Base-by-base conservation (phyloP, 2,888 invertebrate genomes). In the Panopea generosa region DNA sequence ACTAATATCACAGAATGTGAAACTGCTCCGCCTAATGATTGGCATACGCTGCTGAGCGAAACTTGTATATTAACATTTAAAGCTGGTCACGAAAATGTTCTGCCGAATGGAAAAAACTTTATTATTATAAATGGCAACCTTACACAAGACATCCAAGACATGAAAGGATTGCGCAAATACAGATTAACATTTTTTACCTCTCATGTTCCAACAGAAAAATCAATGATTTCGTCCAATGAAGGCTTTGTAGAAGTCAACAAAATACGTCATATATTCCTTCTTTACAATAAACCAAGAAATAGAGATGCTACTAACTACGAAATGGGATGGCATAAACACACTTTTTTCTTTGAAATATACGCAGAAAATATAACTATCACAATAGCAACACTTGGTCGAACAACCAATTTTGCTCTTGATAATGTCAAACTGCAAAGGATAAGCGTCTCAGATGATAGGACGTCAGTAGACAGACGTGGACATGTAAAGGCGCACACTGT, bases 251-350 rank as follows among this genome's bases (percentile, higher is more conserved):
- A 66, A 18, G 14, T 73, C 16, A 40, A 61, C 18, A 60, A 61
- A 11, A 50, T 65, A n/a, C 22, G 27, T 18, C 70, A 73, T 53
- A 26, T 57, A 1, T 73, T 77, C 22, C 18, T 73, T 18, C 50
- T 73, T 16, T 66, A 77, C 45, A 73, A 33, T 14, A 77, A 66
- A 47, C 69, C 73, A 9, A 33, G 33, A 7, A 33, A 33, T 33
- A 33, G 33, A 7, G 33, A 29, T 2, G 16, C 52, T 4, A 27
- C 52, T 18, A 9, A 22, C 16, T 56, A 56, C 18, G n/a, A 43
- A 11, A 22, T 14, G 16, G 22, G 45, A 18, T 77, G 77, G 77
- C 77, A 77, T 22, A 56, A 77, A 38, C 73, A 77, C 66, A 18
- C 43, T 1, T 77, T 61, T 69, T 70, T 40, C 45, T 73, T 77